A percentile compares a stretch with the other conserved stretches of the same genome.
These are phyloP conservation scores for Pipa parva DNA, from an alignment of 2,113 vertebrate genomes.

Conservation along the genomic window DNA sequence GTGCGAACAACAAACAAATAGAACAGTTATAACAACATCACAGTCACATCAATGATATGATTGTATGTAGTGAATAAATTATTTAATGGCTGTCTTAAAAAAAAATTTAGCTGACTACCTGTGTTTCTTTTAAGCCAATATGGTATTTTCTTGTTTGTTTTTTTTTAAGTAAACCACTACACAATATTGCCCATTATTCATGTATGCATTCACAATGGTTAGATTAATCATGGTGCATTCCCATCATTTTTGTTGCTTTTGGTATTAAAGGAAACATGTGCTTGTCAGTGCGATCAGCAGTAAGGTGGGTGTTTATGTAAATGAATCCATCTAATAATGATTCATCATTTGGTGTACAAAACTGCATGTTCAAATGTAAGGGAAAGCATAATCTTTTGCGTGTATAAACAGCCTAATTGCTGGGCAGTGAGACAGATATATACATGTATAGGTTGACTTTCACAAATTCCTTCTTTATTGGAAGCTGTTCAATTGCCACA, in stretches of 20 bases:
- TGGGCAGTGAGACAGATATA: conserved; percentile 1
- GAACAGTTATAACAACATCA: too few species aligned
- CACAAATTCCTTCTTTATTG: too few species aligned
- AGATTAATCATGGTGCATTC: conserved; percentile 18
- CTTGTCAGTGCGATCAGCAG: not conserved
- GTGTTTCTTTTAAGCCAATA: not conserved
- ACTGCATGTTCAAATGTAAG: conserved; percentile 5
- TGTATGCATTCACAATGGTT: conserved; percentile 2
- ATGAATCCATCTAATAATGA: conserved; percentile 10
- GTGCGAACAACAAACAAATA: too few species aligned
- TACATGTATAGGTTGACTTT: not conserved
- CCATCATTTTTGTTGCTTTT: not conserved
- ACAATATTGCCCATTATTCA: not conserved
- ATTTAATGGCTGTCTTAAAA: too few species aligned
- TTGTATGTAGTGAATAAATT: not conserved
- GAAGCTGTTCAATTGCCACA: too few species aligned
- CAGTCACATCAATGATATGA: too few species aligned
- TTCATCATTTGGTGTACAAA: conserved; percentile 14
- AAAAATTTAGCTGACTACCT: too few species aligned
- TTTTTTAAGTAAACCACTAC: not conserved
- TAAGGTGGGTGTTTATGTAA: not conserved
- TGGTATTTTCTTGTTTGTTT: not conserved
- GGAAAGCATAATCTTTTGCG: not conserved
- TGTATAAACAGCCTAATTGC: conserved; percentile 14
- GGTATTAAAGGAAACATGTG: conserved; percentile 2